Percentiles rank a stretch among this genome's conserved stretches.
Conservation (phyloP, 2,888 invertebrate genomes). For the Furcula furcula region DNA sequence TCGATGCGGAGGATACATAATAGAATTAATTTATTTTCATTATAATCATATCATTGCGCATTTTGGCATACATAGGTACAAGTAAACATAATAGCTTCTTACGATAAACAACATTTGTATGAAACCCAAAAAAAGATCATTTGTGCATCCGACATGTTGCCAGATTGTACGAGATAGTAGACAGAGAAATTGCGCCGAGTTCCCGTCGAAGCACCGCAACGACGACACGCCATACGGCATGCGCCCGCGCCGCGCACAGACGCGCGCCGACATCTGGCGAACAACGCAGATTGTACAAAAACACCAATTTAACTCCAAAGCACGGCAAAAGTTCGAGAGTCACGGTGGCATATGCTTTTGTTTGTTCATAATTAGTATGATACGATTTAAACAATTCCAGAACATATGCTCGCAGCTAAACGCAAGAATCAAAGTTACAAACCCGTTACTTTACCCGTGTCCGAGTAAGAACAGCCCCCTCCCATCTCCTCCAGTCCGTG, state of each 20-base stretch:
- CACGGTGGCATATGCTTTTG: slow-evolving; percentile 71
- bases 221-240: slow-evolving; percentile 65
- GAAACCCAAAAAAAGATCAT: slow-evolving; percentile 24
- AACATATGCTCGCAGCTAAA: slow-evolving; percentile 4
- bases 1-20: too few species aligned
- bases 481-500: too few species aligned
- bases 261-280: slow-evolving; percentile 54
- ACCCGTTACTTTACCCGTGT: too few species aligned
- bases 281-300: slow-evolving; percentile 47
- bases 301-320: slow-evolving; percentile 48
- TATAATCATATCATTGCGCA: too few species aligned
- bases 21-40: too few species aligned
- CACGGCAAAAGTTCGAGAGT: slow-evolving; percentile 36
- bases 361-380: slow-evolving; percentile 56
- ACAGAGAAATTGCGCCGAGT: slow-evolving; percentile 58
- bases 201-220: slow-evolving; percentile 13
- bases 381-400: slow-evolving; percentile 33
- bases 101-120: too few species aligned
- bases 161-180: slow-evolving; percentile 59
- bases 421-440: background rate
- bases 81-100: too few species aligned
- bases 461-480: too few species aligned
- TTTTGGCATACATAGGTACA: too few species aligned
- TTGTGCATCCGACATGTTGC: slow-evolving; percentile 27
- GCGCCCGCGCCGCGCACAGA: slow-evolving; percentile 19